Evolutionary conservation across 2,888 invertebrate species (phyloP), one percentile per base, ranked within the genome.

Genomic region (Polydrusus pterygomalis): DNA sequence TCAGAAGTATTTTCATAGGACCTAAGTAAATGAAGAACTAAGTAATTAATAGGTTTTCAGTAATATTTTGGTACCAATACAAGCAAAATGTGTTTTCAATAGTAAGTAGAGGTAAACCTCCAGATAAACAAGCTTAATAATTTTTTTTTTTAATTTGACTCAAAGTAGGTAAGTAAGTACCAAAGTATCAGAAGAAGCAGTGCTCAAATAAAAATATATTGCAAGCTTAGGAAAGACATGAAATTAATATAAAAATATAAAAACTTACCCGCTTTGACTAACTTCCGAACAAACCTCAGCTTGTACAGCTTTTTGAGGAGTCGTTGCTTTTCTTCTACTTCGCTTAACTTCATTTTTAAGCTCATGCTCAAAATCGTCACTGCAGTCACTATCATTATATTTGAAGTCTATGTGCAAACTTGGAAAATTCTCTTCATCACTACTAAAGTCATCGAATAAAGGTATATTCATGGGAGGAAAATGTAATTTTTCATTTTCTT

Each of bases 311-410:
- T 81, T 81, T 77, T 87, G 87, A 0, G 87, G 87, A 51, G 83
- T 81, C 6, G 84, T 70, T 6, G 84, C 82, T 79, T 87, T 87
- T 30, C 87, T 79, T 68, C 85, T 82, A 68, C 82, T 86, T 78
- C 82, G 85, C 17, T 83, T 79, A 6, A 81, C 82, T 34, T 78
- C 76, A 70, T 49, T 77, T 68, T 79, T 80, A 15, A 62, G 49
- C 10, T 62, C 54, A 9, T 76, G 65, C 60, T 78, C 77, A 47
- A 69, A 74, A 56, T 81, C 80, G 11, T 82, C 82, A 20, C 77
- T 77, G 63, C 78, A 80, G 72, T 82, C 81, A 63, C 80, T 81
- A 20, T 80, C 80, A 70, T 80, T 58, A 58, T 58, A 58, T 9
- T 13, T 15, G 17, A 58, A 58, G 58, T 58, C 58, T 17, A 58